Base-by-base conservation (phyloP, 2,888 invertebrate species). In the Mycalesis mineus region DNA sequence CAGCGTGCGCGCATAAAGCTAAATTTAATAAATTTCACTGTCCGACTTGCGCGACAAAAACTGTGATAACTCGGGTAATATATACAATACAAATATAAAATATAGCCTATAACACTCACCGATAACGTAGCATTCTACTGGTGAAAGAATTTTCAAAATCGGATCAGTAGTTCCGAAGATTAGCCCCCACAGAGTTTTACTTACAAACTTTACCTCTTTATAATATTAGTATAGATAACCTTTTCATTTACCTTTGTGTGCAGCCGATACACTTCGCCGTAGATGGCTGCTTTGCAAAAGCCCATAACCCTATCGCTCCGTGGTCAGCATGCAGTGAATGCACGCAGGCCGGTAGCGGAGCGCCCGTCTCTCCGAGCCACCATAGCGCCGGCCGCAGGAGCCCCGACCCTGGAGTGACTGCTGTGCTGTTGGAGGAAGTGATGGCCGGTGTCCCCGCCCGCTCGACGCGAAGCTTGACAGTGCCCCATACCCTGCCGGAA, bases 271-370 rank as follows among this genome's bases (percentile, higher is more conserved):
- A 97, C n/a, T 91, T 91, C 2, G 92, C 91, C 2, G 89, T 86
- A 3, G 91, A 91, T 0, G 92, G 91, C 52, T 93, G 94, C 0
- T 91, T 87, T 0, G 91, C 81, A 76, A 97, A 98, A 84, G 97
- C 96, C 96, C 97, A 98, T 8, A 98, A 88, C 0, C 98, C 98
- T 40, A 98, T 83, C 0, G 93, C 93, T 54, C 92, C 91, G 28
- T 94, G 95, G 75, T 98, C 96, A 9, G 95, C 86, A 63, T 92
- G 90, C 1, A 98, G 87, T 65, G 95, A 94, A 74, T 96, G 95
- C 7, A 98, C 90, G 64, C 97, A 97, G 0, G 95, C 96, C 13
- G 94, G 92, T 22, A 95, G 80, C 0, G 83, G 75, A 5, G 88
- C 76, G 11, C 81, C 68, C 3, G 91, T 74, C 62, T 90, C 90